These are phyloP conservation scores for Mythimna albipuncta DNA, from an alignment of 2,888 invertebrate genomes.

Conservation along the genomic window DNA sequence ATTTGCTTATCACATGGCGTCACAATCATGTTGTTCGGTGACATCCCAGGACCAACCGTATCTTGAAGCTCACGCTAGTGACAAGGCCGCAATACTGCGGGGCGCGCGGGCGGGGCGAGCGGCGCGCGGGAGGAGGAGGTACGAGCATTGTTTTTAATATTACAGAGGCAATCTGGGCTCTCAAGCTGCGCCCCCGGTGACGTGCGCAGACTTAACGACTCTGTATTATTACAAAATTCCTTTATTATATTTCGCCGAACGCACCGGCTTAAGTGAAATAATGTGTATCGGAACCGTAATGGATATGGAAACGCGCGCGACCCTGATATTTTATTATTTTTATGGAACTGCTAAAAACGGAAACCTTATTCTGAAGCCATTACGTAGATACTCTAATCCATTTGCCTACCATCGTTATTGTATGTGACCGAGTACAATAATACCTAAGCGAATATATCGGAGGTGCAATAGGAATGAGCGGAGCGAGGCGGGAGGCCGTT, in stretches of 20 bases:
- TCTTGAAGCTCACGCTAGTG: slow-evolving; percentile 14
- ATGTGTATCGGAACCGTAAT: slow-evolving; percentile 67
- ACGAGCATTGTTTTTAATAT: slow-evolving; percentile 71
- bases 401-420: slow-evolving; percentile 25
- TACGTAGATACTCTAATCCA: slow-evolving; percentile 33
- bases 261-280: slow-evolving; percentile 68
- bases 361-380: slow-evolving; percentile 46
- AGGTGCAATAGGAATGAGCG: neutral
- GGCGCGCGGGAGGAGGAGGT: slow-evolving; percentile 6
- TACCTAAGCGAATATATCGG: neutral
- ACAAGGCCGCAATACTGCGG: slow-evolving; percentile 5
- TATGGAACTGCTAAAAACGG: slow-evolving; percentile 56
- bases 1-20: neutral
- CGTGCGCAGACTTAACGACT: slow-evolving; percentile 68
- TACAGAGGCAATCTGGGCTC: slow-evolving; percentile 67
- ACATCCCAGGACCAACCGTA: slow-evolving; percentile 2
- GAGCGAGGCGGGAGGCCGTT: neutral
- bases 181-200: slow-evolving; percentile 67
- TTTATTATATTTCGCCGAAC: slow-evolving; percentile 68
- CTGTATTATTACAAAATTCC: slow-evolving; percentile 65
- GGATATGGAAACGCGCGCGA: slow-evolving; percentile 63
- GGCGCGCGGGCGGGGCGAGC: neutral
- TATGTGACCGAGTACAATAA: slow-evolving; percentile 2
- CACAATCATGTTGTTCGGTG: neutral
- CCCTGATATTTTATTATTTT: slow-evolving; percentile 65